Base-by-base conservation (phyloP, 2,888 invertebrate species). In the Tinea trinotella region DNA sequence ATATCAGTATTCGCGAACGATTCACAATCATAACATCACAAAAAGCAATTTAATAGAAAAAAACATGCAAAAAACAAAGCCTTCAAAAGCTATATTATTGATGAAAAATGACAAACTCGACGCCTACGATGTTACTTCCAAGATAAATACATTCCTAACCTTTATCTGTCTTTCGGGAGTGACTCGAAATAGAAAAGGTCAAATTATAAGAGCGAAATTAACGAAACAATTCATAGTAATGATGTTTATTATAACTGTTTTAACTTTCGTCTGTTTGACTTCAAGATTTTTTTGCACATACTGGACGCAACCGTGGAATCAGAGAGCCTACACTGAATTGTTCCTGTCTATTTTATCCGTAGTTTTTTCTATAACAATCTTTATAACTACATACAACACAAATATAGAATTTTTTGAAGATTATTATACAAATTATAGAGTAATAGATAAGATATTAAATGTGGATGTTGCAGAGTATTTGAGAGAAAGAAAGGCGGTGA, bases 301-400 rank as follows among this genome's bases (percentile, higher is more conserved):
- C 9, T 50, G 50, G 50, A 50, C 13, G 3, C 9, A 50, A 24
- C 50, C 50, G 6, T 50, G 50, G 50, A 50, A 50, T 20, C 24
- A 22, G 5, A 22, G 22, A 13, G 50, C 50, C 12, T 50, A 50
- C 12, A 24, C 24, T 1, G 50, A 50, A 12, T 15, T 22, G 9
- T 50, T 24, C 20, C 13, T 50, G 9, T 24, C 50, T 10, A 12
- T 50, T 7, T 6, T 50, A 7, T 50, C 50, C 9, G 24, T 22
- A 2, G 24, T 50, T 12, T 50, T 50, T 50, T 22, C 24, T 4
- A 12, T 50, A 50, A 13, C 50, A 24, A 24, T 50, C 4, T 24
- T 50, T 12, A 50, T 24, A 22, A 24, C 12, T 10, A 19, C 12
- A 7, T 50, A 50, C n/a, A 50, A 24, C 13, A 18, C 7, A 24